Evolutionary conservation across 2,797 vertebrate species (phyloP).

Genomic region (Paratrypauchen microcephalus): DNA sequence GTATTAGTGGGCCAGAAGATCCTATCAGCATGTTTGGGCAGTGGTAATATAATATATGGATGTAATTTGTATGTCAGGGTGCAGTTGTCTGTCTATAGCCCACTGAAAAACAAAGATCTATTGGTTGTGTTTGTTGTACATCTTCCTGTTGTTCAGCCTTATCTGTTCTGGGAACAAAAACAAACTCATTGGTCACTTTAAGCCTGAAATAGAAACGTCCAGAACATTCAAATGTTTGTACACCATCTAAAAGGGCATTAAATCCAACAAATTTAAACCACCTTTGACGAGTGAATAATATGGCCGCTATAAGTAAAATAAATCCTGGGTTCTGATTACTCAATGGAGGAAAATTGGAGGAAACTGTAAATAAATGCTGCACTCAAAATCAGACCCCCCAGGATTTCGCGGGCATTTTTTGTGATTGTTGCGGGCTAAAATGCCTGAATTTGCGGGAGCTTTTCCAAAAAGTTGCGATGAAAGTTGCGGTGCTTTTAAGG

Average conservation of each 20-base stretch:
- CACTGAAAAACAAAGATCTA: constrained; percentile 14
- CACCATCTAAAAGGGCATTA: constrained; percentile 5
- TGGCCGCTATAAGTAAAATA: background rate
- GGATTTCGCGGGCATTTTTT: no score
- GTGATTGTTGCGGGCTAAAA: no score
- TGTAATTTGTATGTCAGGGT: constrained; percentile 15
- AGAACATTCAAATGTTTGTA: constrained; percentile 25
- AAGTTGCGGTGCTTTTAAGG: no score
- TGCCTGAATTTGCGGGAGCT: no score
- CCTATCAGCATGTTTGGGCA: constrained; percentile 13
- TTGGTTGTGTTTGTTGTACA: constrained; percentile 32
- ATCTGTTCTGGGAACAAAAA: constrained; percentile 32
- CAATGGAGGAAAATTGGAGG: background rate
- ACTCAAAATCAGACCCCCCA: no score
- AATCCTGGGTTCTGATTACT: background rate
- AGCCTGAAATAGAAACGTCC: constrained; percentile 13
- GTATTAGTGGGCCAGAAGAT: constrained; percentile 23
- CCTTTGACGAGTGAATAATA: background rate
- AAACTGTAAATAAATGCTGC: no score
- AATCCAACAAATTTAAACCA: background rate
- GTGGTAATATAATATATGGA: constrained; percentile 22
- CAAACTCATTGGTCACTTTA: constrained; percentile 10
- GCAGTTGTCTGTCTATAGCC: constrained; percentile 5
- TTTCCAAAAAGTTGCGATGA: no score
- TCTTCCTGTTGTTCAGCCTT: constrained; percentile 42